Percentiles rank a stretch among this genome's conserved stretches.
Evolutionary conservation across 1,140 invertebrate species (phyloP).

Genomic region (Drosophila guanche): DNA sequence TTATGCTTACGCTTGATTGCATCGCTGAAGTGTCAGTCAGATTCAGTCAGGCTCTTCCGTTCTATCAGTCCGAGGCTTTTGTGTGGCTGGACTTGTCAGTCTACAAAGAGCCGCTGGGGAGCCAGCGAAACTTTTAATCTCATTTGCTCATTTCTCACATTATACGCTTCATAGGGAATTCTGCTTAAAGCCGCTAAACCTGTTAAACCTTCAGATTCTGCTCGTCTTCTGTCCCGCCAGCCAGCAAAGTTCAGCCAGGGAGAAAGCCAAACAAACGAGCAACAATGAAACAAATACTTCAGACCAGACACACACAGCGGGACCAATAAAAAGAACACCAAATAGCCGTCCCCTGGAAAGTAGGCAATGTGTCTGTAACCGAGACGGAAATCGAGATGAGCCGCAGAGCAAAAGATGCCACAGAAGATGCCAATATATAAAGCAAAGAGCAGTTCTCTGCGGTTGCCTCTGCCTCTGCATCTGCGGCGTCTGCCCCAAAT

Average conservation of each 20-base stretch:
- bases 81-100: conserved; percentile 7
- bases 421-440: conserved; percentile 43
- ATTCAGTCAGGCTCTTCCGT: conserved; percentile 17
- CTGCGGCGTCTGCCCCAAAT: conserved; percentile 56
- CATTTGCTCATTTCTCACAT: conserved; percentile 70
- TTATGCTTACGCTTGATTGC: conserved; percentile 63
- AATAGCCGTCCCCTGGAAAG: conserved; percentile 42
- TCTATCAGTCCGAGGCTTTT: not conserved
- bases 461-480: too few relatives aligned
- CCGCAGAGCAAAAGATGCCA: conserved; percentile 25
- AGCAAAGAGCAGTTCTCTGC: too few relatives aligned
- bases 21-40: conserved; percentile 44
- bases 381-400: conserved; percentile 52
- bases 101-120: conserved; percentile 13
- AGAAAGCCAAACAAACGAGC: conserved; percentile 44
- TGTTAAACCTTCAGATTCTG: too few relatives aligned
- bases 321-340: conserved; percentile 60
- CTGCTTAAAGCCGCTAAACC: conserved; percentile 61
- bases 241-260: conserved; percentile 26
- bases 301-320: conserved; percentile 33
- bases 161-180: conserved; percentile 73
- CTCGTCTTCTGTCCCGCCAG: conserved; percentile 33
- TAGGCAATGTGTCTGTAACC: conserved; percentile 38
- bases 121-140: conserved; percentile 64
- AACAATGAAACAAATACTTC: conserved; percentile 57